Evolutionary conservation across 64 coral and sea anemone genomes (phyloP).

Genomic region (Montipora capricornis): DNA sequence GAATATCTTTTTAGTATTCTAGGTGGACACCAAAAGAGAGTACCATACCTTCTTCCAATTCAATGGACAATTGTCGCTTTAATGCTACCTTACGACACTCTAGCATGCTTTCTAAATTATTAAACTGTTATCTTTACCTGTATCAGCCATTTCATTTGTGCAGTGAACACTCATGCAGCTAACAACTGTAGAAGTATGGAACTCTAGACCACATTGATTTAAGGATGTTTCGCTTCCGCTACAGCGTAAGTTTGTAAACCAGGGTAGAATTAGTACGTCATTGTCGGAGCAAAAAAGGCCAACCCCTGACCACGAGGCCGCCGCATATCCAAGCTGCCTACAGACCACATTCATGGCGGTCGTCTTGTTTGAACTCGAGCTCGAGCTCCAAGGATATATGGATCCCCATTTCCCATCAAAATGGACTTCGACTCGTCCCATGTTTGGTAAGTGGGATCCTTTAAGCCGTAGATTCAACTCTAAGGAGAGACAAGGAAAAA

Average conservation of each 20-base stretch:
- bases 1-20: too few species aligned
- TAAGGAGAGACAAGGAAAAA: neutral
- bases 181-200: neutral
- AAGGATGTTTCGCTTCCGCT: constrained; percentile 9
- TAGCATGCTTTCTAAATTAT: too few species aligned
- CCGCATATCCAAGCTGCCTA: neutral
- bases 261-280: neutral
- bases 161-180: neutral
- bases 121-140: neutral
- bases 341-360: neutral
- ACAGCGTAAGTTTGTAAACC: neutral
- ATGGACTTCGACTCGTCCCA: constrained; percentile 15
- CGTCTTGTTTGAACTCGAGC: neutral
- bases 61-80: too few species aligned
- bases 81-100: too few species aligned
- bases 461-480: neutral
- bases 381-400: neutral
- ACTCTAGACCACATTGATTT: neutral
- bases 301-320: neutral
- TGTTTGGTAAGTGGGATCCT: neutral
- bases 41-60: too few species aligned
- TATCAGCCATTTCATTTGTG: neutral
- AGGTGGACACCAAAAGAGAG: too few species aligned
- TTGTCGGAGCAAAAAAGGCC: neutral
- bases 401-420: neutral